Conservation (phyloP, 2,113 vertebrate genomes). For the Pholis gunnellus region DNA sequence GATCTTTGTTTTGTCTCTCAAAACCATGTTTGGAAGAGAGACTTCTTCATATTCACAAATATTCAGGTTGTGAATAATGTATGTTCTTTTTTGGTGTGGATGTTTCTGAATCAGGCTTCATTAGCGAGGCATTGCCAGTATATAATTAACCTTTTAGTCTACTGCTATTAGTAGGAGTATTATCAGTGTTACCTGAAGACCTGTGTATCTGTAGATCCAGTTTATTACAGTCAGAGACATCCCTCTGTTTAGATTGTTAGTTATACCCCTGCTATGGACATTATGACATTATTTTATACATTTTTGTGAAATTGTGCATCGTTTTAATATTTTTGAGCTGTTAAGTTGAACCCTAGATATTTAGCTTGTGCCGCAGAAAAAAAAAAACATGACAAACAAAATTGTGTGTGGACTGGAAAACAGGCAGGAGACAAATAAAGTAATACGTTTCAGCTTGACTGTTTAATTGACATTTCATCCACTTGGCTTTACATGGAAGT, state of each 20-base stretch:
- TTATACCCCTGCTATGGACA: slow-evolving; percentile 48
- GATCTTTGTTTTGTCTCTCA: slow-evolving; percentile 1
- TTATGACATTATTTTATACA: slow-evolving; percentile 56
- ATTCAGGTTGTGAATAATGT: slow-evolving; percentile 51
- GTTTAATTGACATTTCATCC: slow-evolving; percentile 27
- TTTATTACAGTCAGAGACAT: slow-evolving; percentile 52
- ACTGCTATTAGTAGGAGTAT: slow-evolving; percentile 57
- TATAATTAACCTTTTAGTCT: slow-evolving; percentile 74
- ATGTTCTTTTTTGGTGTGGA: slow-evolving; percentile 30
- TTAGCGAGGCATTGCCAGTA: slow-evolving; percentile 36
- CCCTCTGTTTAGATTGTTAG: slow-evolving; percentile 46
- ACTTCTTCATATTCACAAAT: slow-evolving; percentile 47
- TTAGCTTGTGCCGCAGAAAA: slow-evolving; percentile 82
- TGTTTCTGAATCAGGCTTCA: slow-evolving; percentile 47
- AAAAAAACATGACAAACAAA: slow-evolving; percentile 57
- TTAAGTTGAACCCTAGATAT: slow-evolving; percentile 80
- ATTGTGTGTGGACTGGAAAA: slow-evolving; percentile 88
- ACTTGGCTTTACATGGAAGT: not conserved
- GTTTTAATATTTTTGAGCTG: slow-evolving; percentile 79
- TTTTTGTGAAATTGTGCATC: slow-evolving; percentile 65
- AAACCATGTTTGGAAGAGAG: slow-evolving; percentile 31
- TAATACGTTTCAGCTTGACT: slow-evolving; percentile 82
- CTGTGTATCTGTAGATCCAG: slow-evolving; percentile 60
- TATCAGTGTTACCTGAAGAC: slow-evolving; percentile 72
- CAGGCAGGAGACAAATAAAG: slow-evolving; percentile 81